These are phyloP conservation scores for Hippolais icterina DNA, from an alignment of 2,113 vertebrate species.

Conservation along the genomic window DNA sequence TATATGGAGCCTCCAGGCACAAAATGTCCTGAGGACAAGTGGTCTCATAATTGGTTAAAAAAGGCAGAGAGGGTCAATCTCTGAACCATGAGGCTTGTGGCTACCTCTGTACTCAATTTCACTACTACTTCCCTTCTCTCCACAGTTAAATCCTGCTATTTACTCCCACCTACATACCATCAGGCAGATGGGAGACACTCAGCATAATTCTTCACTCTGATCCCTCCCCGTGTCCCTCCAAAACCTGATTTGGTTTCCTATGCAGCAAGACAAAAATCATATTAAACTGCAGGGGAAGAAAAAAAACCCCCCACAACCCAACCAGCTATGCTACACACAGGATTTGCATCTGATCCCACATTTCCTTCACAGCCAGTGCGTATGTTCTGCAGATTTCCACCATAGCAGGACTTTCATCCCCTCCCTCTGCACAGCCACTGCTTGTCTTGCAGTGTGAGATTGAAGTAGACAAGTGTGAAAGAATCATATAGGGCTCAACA, in stretches of 20 bases:
- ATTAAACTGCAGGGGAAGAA: not conserved
- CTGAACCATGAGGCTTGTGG: not conserved
- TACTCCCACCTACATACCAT: not conserved
- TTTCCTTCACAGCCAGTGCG: not conserved
- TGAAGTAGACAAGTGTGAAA: slow-evolving; percentile 74
- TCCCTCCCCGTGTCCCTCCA: not conserved
- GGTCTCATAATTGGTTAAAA: not conserved
- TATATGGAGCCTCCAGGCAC: not conserved
- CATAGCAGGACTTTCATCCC: slow-evolving; percentile 14
- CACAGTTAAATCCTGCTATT: not conserved
- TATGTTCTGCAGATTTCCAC: not conserved
- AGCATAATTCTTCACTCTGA: not conserved
- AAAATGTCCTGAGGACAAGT: not conserved
- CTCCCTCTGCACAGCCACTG: slow-evolving; percentile 30
- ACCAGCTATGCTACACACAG: not conserved
- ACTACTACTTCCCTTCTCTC: not conserved
- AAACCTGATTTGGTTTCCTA: slow-evolving; percentile 1
- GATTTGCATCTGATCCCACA: slow-evolving; percentile 37
- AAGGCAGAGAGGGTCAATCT: not conserved
- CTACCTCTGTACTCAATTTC: not conserved
- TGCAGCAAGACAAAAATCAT: slow-evolving; percentile 19
- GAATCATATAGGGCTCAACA: slow-evolving; percentile 63
- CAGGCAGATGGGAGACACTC: not conserved
- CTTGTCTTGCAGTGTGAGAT: slow-evolving; percentile 46
- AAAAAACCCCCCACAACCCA: not conserved